phyloP scores from a whole-genome alignment of 1,140 invertebrate species.

The Drosophila bocki region DNA sequence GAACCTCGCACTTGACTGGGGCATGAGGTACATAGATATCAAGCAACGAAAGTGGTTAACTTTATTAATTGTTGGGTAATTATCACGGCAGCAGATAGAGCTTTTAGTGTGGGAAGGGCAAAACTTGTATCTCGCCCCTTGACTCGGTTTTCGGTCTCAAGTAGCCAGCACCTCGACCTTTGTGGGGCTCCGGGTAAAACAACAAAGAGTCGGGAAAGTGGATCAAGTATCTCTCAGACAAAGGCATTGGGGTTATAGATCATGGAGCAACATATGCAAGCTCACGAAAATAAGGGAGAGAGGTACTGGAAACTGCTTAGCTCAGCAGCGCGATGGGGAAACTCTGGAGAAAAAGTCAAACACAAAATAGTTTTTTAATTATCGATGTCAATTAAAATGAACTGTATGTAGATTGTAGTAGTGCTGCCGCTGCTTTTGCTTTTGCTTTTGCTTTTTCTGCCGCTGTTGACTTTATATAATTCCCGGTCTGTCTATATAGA shows the following conservation, averaged over 20 bases:
- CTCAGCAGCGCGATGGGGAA: constrained; percentile 26
- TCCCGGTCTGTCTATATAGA: constrained; percentile 30
- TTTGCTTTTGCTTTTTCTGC: constrained; percentile 30
- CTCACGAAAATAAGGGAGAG: constrained; percentile 29
- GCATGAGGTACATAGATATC: constrained; percentile 38
- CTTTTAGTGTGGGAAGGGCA: neutral
- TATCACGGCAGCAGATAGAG: constrained; percentile 26
- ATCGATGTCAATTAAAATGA: constrained; percentile 81
- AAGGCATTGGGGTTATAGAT: constrained; percentile 44
- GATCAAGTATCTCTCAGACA: constrained; percentile 37
- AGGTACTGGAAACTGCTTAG: constrained; percentile 19
- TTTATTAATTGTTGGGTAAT: constrained; percentile 72
- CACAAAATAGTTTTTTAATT: constrained; percentile 78
- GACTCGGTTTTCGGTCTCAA: constrained; percentile 31
- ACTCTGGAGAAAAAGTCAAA: constrained; percentile 47
- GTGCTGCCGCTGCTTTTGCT: constrained; percentile 27
- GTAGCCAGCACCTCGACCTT: constrained; percentile 47
- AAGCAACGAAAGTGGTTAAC: constrained; percentile 40
- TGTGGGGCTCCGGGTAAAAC: constrained; percentile 19
- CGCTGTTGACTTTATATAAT: constrained; percentile 56
- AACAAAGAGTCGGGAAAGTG: constrained; percentile 30
- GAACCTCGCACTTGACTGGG: constrained; percentile 42
- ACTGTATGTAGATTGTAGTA: constrained; percentile 51
- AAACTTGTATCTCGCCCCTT: constrained; percentile 41
- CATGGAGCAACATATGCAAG: constrained; percentile 33